Percentiles rank a stretch among this genome's conserved stretches.
phyloP scores from a whole-genome alignment of 2,113 vertebrate genomes.

The Raja brachyura region DNA sequence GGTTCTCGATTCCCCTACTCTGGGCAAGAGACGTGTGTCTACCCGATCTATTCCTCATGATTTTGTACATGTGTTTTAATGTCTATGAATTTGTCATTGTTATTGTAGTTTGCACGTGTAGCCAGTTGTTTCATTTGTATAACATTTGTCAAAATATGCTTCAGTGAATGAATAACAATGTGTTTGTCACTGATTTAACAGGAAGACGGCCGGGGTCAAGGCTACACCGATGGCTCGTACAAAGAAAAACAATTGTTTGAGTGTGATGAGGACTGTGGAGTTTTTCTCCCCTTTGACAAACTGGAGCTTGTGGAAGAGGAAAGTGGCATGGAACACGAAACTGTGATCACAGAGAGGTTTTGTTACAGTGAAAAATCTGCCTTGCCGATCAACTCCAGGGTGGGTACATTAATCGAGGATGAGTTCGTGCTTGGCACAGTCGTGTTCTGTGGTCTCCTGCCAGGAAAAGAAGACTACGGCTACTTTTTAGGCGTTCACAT shows the following conservation, averaged over 20 bases:
- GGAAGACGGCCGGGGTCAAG: slow-evolving; percentile 94
- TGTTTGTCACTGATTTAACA: slow-evolving; percentile 44
- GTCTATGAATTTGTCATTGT: background rate
- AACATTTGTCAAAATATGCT: background rate
- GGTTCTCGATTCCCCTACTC: too few species aligned
- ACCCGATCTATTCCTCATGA: too few species aligned
- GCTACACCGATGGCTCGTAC: slow-evolving; percentile 93
- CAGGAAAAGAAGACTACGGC: slow-evolving; percentile 87
- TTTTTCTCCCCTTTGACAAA: slow-evolving; percentile 94
- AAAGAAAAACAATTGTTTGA: slow-evolving; percentile 92
- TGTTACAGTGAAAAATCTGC: slow-evolving; percentile 72
- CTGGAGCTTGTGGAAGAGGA: slow-evolving; percentile 82
- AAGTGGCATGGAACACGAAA: slow-evolving; percentile 69
- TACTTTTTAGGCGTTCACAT: slow-evolving; percentile 97
- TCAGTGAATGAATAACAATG: background rate
- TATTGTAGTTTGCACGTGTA: background rate
- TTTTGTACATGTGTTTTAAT: background rate
- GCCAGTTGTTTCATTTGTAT: background rate
- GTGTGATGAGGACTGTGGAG: slow-evolving; percentile 93
- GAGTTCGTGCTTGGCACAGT: slow-evolving; percentile 86
- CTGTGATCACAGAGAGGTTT: slow-evolving; percentile 60
- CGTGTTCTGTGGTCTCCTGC: slow-evolving; percentile 92
- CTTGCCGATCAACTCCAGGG: slow-evolving; percentile 90
- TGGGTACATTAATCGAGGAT: slow-evolving; percentile 84
- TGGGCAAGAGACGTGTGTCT: too few species aligned